Evolutionary conservation across 1,140 invertebrate species (phyloP), one percentile per base, ranked within the genome.

Genomic region (Acromyrmex echinatior): DNA sequence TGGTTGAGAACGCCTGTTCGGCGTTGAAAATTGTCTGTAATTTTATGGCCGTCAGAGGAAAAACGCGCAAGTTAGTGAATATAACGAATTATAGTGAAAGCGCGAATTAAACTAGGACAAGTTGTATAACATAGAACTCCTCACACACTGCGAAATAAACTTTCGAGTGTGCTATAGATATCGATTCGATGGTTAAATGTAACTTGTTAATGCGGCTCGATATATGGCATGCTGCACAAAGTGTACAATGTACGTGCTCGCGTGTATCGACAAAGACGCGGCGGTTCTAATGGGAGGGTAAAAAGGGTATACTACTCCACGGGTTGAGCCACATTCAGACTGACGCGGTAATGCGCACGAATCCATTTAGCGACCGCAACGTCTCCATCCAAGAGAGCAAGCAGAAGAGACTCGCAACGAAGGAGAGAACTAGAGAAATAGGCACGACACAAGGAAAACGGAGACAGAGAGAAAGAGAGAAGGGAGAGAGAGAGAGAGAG

Each of bases 331-430:
- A 70, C 77, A 88, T 85, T 88, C 80, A 90, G 87, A 88, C 76
- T 86, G 86, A 90, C 77, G 79, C 91, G 88, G 89, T 93, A 94
- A 94, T 93, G 92, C 92, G 91, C 87, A 88, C 86, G 90, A 93
- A 94, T 94, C 93, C 93, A 94, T 94, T 94, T 94, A 94, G 91
- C 88, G 88, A 92, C 93, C 93, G 91, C 92, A 92, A 90, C 87
- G 86, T 92, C 88, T 92, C 86, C 35, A 87, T 86, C 80, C 76
- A 87, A 84, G 81, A 76, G 82, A 86, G 81, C 70, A 76, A 85
- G 86, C 31, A 68, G 65, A 53, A 85, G 86, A 70, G 80, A 79
- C 58, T 85, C 68, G 45, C 21, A 70, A 39, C 53, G 49, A 58
- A 76, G 88, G 60, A 79, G 88, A 51, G 31, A 84, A 65, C 60